Base-by-base conservation (phyloP, 92 coral and sea anemone genomes). In the Siderastrea radians region DNA sequence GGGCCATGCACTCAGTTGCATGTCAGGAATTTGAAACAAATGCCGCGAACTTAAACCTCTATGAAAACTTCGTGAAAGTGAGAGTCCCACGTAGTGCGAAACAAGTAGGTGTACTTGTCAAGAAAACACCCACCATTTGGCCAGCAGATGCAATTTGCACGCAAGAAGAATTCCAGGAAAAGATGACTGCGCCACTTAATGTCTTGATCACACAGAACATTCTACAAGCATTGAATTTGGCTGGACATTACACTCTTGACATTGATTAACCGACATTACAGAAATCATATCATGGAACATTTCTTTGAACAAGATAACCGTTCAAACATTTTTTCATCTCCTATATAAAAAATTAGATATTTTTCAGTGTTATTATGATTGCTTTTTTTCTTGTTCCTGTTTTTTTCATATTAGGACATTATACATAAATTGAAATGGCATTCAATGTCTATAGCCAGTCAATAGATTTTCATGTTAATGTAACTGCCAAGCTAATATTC, bases 1-100 rank as follows among this genome's bases (percentile, higher is more conserved):
- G 73, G 51, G 38, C 64, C n/a, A 67, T 84, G 50, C 61, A 74
- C 13, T 57, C 80, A 13, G 62, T 84, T 14, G 3, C 74, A 55
- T 47, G 77, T 17, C 82, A 26, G 1, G 88, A 84, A 46, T 84
- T 84, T 45, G 69, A 74, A 51, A 47, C 68, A 2, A 11, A 9
- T 38, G 86, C 77, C 7, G 58, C 17, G 2, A 55, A 81, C 43
- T 13, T 81, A n/a, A 26, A 4, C 5, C 61, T 2, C 6, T 81
- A 49, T 59, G 77, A 77, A 12, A 26, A 15, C 5, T 65, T 2
- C 49, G 86, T 66, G 2, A 50, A 68, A 81, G 66, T 81, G 2
- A 46, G 76, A 8, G 77, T 67, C 1, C 77, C 86, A 14, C 13
- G 62, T 2, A 50, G 45, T 16, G 78, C 78, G 6, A 50, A 55